These are phyloP conservation scores for Stegostoma tigrinum DNA, from an alignment of 2,113 vertebrate genomes.

Conservation along the genomic window DNA sequence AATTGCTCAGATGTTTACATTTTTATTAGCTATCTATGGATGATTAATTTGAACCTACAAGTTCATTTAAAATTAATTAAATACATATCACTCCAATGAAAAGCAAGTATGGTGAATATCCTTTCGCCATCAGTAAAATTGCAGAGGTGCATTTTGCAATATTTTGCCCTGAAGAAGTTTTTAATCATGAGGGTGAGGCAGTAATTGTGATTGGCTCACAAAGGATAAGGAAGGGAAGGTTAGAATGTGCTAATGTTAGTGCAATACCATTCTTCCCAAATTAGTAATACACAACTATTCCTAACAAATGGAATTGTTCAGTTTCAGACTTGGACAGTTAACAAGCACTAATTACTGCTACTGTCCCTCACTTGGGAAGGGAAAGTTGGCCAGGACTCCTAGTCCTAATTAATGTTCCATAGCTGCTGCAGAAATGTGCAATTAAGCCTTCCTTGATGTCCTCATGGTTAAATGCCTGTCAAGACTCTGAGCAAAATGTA, in stretches of 20 bases:
- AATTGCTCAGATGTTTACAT: background rate
- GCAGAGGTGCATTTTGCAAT: background rate
- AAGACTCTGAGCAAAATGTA: background rate
- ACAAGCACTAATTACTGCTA: background rate
- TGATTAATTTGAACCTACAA: background rate
- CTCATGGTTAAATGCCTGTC: background rate
- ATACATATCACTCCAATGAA: background rate
- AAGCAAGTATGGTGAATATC: background rate
- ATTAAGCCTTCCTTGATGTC: background rate
- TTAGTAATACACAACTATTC: background rate
- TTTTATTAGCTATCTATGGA: background rate
- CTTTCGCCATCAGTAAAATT: background rate
- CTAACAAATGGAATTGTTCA: background rate
- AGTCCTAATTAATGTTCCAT: background rate
- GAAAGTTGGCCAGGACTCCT: background rate
- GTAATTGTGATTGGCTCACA: background rate
- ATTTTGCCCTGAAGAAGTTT: background rate
- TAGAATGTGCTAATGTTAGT: background rate
- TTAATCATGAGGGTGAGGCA: background rate
- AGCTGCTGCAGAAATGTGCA: background rate
- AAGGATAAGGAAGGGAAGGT: too few species aligned
- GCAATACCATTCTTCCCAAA: background rate
- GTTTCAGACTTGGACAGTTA: background rate
- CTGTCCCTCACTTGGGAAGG: background rate
- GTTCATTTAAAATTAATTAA: background rate